Percentiles rank a stretch among this genome's conserved stretches.
These are phyloP conservation scores for Brenthis hecate DNA, from an alignment of 2,888 invertebrate genomes.

Conservation along the genomic window DNA sequence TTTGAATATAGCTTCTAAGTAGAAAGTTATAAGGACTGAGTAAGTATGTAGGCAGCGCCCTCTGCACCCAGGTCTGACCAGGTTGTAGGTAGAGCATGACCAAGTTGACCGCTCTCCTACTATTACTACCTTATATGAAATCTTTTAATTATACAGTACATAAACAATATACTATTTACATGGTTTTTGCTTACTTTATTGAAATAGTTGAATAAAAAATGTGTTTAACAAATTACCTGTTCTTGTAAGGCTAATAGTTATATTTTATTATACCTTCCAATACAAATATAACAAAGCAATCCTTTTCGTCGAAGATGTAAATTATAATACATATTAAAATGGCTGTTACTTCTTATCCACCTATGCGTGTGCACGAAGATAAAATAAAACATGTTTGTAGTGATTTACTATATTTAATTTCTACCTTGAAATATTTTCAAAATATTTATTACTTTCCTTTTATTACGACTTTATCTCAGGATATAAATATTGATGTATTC, in stretches of 20 bases:
- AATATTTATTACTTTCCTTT: too few relatives aligned
- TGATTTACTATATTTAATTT: too few relatives aligned
- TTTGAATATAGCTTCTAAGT: slow-evolving; percentile 32
- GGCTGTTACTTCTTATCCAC: background rate
- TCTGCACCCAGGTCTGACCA: slow-evolving; percentile 30
- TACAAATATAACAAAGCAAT: background rate
- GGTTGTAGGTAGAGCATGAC: slow-evolving; percentile 43
- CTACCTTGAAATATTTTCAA: too few relatives aligned
- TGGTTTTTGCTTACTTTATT: background rate
- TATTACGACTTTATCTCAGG: too few relatives aligned
- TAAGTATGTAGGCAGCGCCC: slow-evolving; percentile 28
- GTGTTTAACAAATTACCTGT: background rate
- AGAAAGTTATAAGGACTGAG: slow-evolving; percentile 26
- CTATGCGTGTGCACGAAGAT: too few relatives aligned
- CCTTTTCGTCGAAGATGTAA: background rate
- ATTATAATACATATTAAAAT: background rate
- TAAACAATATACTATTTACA: slow-evolving; percentile 7
- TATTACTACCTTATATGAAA: slow-evolving; percentile 35
- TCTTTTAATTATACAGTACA: slow-evolving; percentile 19
- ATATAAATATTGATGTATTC: too few relatives aligned
- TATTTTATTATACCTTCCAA: background rate
- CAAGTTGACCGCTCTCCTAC: slow-evolving; percentile 42
- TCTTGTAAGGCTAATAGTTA: background rate
- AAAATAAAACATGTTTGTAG: too few relatives aligned
- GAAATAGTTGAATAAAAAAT: background rate